Conservation (phyloP, 2,888 invertebrate species). For the Aphrophora alni region DNA sequence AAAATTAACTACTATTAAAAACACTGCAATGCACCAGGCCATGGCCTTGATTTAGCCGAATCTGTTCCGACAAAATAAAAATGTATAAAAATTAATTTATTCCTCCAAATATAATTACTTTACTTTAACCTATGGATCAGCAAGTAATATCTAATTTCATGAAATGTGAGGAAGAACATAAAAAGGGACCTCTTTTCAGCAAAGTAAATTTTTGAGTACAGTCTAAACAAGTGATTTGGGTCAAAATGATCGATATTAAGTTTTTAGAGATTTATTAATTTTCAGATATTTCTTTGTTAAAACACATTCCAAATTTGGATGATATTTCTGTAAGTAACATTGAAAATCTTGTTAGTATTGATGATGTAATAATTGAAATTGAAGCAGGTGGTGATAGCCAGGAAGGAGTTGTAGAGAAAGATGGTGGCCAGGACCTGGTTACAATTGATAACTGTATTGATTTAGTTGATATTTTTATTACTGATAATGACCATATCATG, state of each 20-base stretch:
- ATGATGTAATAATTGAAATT: conserved; percentile 17
- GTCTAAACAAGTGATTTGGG: neutral
- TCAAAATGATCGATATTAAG: conserved; percentile 4
- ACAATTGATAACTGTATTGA: conserved; percentile 3
- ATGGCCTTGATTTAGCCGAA: no score
- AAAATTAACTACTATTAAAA: no score
- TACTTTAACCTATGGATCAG: no score
- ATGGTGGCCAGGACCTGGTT: neutral
- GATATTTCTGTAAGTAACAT: neutral
- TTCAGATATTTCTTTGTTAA: neutral
- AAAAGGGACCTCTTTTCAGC: neutral
- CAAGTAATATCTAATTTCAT: neutral
- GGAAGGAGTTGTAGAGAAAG: neutral
- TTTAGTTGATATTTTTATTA: neutral
- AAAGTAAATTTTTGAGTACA: neutral
- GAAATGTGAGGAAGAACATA: neutral
- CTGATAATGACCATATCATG: neutral
- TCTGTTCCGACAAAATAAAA: no score
- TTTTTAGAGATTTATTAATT: neutral
- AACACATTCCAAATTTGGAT: conserved; percentile 19
- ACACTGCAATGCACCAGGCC: no score
- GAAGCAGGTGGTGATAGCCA: conserved; percentile 4
- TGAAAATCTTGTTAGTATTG: conserved; percentile 12
- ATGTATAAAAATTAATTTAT: no score
- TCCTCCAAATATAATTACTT: no score